Evolutionary conservation across 2,888 invertebrate species (phyloP), one percentile per base, ranked within the genome.

Genomic region (Schrankia costaestrigalis): DNA sequence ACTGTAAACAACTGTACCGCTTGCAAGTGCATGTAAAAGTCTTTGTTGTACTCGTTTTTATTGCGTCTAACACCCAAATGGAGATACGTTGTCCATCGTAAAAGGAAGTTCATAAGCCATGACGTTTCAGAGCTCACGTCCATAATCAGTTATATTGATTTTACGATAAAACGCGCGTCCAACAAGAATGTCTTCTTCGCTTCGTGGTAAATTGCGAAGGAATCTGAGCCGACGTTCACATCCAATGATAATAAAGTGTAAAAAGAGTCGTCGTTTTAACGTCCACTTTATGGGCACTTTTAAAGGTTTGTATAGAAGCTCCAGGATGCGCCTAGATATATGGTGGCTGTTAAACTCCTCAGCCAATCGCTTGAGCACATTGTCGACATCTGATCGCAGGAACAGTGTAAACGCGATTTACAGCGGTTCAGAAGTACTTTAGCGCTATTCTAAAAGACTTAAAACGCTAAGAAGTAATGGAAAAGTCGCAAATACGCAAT

Each of bases 161-260:
- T 82, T 73, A 56, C 76, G 70, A 83, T 84, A 82, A 83, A 83
- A 78, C 56, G 49, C 56, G 49, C 67, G 64, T 63, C 71, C 69
- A 70, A 76, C 76, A 76, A 76, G 71, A 69, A 71, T 65, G 67
- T 71, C 73, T 72, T 71, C 70, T 71, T 69, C 63, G 63, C 69
- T 64, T 50, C 58, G 65, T 71, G 72, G 77, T 78, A 78, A 78
- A 84, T 78, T 76, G 79, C 77, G 65, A 74, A 77, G 71, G 80
- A 85, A 87, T 87, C 86, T 83, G 83, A 84, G 81, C 80, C 72
- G 66, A 60, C 77, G 79, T 73, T 85, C 84, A 80, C 84, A 85
- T 83, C 82, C 86, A 87, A 87, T 87, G 81, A 87, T 84, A 87
- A 87, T 86, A 87, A 87, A 87, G 78, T 80, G 82, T 87, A 86